phyloP scores from a whole-genome alignment of 2,113 vertebrate species.

The Emydura subglobosa region DNA sequence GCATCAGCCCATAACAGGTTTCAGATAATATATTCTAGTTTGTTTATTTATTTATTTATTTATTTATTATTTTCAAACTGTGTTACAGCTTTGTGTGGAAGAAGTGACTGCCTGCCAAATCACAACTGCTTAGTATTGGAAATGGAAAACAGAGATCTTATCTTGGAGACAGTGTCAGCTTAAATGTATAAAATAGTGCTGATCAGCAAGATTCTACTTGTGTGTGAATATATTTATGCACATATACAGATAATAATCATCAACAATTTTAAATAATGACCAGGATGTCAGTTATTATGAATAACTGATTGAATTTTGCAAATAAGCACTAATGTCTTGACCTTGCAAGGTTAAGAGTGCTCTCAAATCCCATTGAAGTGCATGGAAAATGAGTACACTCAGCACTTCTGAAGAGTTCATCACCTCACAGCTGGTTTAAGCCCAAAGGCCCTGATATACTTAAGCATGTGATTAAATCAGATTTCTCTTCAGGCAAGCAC shows the following conservation, averaged over 20 bases:
- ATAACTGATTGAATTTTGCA: neutral
- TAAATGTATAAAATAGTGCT: neutral
- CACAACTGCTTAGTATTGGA: neutral
- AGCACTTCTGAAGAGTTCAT: neutral
- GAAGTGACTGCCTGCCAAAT: neutral
- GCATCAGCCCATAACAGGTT: neutral
- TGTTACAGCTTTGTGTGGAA: neutral
- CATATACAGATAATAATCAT: neutral
- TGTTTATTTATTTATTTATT: neutral
- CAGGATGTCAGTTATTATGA: neutral
- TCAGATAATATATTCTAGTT: neutral
- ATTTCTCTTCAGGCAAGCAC: neutral
- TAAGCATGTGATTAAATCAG: neutral
- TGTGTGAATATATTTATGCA: neutral
- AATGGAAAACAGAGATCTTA: neutral
- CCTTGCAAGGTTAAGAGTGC: neutral
- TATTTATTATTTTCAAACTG: neutral
- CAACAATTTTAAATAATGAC: neutral
- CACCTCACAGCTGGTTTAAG: rapidly evolving
- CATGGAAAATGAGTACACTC: neutral
- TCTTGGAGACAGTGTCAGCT: neutral
- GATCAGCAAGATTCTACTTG: neutral
- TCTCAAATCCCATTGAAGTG: neutral
- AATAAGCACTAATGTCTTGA: neutral
- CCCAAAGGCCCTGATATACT: rapidly evolving